phyloP scores from a whole-genome alignment of 2,797 vertebrate species.

The Molossus alvarezi region DNA sequence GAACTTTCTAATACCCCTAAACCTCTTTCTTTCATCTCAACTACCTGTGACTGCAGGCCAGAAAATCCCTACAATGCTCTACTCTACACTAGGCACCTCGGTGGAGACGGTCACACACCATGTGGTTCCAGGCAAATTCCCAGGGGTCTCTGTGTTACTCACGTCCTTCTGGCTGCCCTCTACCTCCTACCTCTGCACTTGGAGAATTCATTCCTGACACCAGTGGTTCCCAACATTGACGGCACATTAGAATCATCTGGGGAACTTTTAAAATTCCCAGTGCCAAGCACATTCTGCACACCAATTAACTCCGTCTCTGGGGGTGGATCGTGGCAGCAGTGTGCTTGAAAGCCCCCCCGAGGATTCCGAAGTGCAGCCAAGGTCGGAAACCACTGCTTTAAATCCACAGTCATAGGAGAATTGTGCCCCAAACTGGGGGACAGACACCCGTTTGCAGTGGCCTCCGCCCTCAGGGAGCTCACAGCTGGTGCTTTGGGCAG shows the following conservation, averaged over 20 bases:
- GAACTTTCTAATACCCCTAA: background rate
- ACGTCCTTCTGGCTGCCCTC: background rate
- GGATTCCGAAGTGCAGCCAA: background rate
- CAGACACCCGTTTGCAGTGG: background rate
- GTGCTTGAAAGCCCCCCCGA: background rate
- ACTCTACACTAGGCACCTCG: background rate
- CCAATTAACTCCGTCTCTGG: constrained; percentile 58
- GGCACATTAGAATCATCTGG: background rate
- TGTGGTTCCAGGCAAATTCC: background rate
- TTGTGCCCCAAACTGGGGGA: no score
- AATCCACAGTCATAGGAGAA: background rate
- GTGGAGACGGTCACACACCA: accelerated
- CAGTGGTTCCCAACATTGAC: background rate
- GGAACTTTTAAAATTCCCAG: background rate
- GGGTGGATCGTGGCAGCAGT: background rate
- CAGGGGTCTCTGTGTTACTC: background rate
- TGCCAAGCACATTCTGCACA: background rate
- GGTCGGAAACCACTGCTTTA: background rate
- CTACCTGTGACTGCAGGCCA: background rate
- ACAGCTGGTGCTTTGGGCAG: background rate
- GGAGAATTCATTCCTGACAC: background rate
- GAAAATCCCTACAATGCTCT: background rate
- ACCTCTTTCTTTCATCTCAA: background rate
- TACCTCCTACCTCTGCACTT: background rate
- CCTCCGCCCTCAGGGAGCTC: background rate